These are phyloP conservation scores for Orchesella cincta DNA, from an alignment of 1,140 invertebrate species.

Conservation along the genomic window DNA sequence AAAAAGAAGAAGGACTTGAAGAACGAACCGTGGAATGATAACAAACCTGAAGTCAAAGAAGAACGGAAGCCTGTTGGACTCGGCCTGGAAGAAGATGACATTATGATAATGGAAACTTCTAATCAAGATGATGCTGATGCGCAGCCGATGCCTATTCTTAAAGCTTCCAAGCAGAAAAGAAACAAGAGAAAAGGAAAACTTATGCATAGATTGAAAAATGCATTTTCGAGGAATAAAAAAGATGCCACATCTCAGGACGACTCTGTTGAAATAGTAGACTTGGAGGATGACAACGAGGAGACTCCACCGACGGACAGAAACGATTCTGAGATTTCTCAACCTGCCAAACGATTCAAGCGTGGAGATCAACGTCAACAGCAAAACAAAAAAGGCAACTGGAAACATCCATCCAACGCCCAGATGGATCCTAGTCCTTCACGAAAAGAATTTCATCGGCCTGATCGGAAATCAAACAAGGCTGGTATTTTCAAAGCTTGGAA, in stretches of 20 bases:
- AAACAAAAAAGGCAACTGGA: background rate
- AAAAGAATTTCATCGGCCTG: too few relatives aligned
- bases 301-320: background rate
- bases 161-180: background rate
- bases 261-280: background rate
- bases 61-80: background rate
- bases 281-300: background rate
- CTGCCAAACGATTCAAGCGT: background rate
- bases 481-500: conserved; percentile 31
- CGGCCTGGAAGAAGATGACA: background rate
- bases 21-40: background rate
- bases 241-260: background rate
- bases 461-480: conserved; percentile 8
- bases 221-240: background rate
- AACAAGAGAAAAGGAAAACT: conserved; percentile 14
- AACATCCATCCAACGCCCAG: too few relatives aligned
- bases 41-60: background rate
- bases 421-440: too few relatives aligned
- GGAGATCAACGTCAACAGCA: conserved; percentile 9
- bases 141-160: background rate
- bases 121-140: background rate
- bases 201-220: conserved; percentile 22
- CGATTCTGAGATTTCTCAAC: background rate
- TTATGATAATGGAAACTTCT: background rate
- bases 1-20: background rate